Percentiles rank a stretch among this genome's conserved stretches.
Evolutionary conservation across 2,113 vertebrate species (phyloP).

Genomic region (Hydrolagus affinis): DNA sequence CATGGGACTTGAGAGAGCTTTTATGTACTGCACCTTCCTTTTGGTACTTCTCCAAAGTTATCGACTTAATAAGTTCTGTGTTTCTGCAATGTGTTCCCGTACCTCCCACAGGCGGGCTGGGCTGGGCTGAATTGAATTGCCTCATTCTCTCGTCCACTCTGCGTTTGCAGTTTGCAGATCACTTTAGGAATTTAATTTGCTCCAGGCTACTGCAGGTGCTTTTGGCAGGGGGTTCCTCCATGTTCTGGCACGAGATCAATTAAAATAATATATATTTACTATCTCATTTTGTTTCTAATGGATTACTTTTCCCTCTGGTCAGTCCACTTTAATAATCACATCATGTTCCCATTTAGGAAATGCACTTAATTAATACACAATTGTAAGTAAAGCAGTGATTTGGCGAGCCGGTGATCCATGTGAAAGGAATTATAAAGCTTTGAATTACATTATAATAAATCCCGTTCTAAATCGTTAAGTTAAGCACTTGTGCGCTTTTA

Average conservation of each 20-base stretch:
- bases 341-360: slow-evolving; percentile 1
- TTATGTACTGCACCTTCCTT: not conserved
- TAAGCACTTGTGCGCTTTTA: not conserved
- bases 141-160: not conserved
- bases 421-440: not conserved
- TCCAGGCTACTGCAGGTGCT: not conserved
- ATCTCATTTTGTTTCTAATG: not conserved
- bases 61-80: not conserved
- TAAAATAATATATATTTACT: not conserved
- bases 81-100: not conserved
- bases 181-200: not conserved
- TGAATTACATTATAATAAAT: not conserved
- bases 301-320: not conserved
- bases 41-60: not conserved
- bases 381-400: not conserved
- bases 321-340: not conserved
- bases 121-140: too few relatives aligned
- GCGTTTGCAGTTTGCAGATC: not conserved
- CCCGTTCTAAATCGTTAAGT: slow-evolving; percentile 4
- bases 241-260: not conserved
- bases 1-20: not conserved
- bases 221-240: not conserved
- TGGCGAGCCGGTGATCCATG: not conserved
- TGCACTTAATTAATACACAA: not conserved
- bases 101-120: not conserved